Evolutionary conservation across 1,140 invertebrate genomes (phyloP).

Genomic region (Aphidius ervi): DNA sequence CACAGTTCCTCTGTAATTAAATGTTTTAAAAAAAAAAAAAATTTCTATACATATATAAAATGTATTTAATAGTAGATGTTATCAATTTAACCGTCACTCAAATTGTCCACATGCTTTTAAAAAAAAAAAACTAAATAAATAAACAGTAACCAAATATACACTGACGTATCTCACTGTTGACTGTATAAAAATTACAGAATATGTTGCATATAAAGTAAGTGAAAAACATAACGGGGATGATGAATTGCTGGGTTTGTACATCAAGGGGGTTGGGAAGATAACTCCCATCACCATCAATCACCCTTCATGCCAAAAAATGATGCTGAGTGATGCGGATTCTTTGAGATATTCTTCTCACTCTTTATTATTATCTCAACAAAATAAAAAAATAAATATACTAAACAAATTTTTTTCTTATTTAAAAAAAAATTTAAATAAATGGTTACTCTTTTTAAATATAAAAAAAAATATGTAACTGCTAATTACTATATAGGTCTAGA

Average conservation of each 20-base stretch:
- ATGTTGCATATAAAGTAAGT: constrained; percentile 55
- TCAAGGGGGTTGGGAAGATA: constrained; percentile 42
- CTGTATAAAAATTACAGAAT: constrained; percentile 55
- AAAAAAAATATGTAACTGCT: constrained; percentile 14
- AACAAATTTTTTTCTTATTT: no score
- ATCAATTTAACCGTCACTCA: neutral
- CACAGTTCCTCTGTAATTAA: no score
- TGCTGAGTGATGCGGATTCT: constrained; percentile 32
- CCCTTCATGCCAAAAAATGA: constrained; percentile 45
- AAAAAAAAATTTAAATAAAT: no score
- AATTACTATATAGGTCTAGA: constrained; percentile 7
- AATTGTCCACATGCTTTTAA: neutral
- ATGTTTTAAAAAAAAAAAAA: neutral
- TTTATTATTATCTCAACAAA: neutral
- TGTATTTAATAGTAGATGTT: no score
- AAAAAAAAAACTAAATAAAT: constrained; percentile 2
- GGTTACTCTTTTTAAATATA: neutral
- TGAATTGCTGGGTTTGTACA: constrained; percentile 42
- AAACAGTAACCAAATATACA: constrained; percentile 4
- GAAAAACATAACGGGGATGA: constrained; percentile 53
- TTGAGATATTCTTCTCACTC: neutral
- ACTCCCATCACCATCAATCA: constrained; percentile 52
- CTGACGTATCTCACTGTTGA: constrained; percentile 30
- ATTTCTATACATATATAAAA: neutral
- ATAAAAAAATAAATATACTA: neutral